phyloP scores from a whole-genome alignment of 2,888 invertebrate species.

The Scrobipalpa atriplicella region DNA sequence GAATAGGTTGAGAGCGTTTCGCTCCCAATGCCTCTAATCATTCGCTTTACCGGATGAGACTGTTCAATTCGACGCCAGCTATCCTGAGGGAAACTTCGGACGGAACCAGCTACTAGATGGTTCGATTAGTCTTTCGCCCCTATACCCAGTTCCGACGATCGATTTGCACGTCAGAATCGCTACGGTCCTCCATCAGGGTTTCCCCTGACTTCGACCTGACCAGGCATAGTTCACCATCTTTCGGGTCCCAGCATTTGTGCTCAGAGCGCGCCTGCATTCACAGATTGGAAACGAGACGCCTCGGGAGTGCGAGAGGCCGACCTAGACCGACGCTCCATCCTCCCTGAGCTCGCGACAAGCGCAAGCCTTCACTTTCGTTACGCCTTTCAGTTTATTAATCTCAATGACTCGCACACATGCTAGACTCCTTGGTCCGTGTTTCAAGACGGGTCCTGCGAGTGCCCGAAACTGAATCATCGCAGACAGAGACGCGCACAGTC shows the following conservation, averaged over 20 bases:
- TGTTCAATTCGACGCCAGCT: slow-evolving; percentile 79
- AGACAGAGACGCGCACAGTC: slow-evolving; percentile 58
- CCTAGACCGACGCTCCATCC: slow-evolving; percentile 66
- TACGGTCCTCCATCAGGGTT: slow-evolving; percentile 88
- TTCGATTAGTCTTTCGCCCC: slow-evolving; percentile 88
- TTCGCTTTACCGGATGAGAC: slow-evolving; percentile 89
- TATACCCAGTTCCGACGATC: slow-evolving; percentile 90
- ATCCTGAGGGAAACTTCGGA: slow-evolving; percentile 90
- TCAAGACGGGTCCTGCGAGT: slow-evolving; percentile 87
- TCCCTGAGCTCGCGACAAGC: slow-evolving; percentile 49
- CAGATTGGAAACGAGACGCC: slow-evolving; percentile 77
- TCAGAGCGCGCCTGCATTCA: slow-evolving; percentile 80
- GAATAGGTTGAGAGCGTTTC: slow-evolving; percentile 89
- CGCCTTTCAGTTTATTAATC: slow-evolving; percentile 83
- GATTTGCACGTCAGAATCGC: slow-evolving; percentile 91
- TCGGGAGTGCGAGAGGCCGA: slow-evolving; percentile 57
- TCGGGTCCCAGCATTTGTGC: slow-evolving; percentile 87
- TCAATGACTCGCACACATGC: slow-evolving; percentile 86
- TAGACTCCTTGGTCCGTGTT: slow-evolving; percentile 60
- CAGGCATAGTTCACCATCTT: slow-evolving; percentile 79
- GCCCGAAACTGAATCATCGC: slow-evolving; percentile 69
- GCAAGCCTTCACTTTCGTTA: slow-evolving; percentile 84
- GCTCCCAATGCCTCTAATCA: slow-evolving; percentile 88
- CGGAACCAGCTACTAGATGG: slow-evolving; percentile 91
- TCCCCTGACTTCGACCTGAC: slow-evolving; percentile 87